phyloP scores from a whole-genome alignment of 2,113 vertebrate genomes.

The Boleophthalmus pectinirostris region DNA sequence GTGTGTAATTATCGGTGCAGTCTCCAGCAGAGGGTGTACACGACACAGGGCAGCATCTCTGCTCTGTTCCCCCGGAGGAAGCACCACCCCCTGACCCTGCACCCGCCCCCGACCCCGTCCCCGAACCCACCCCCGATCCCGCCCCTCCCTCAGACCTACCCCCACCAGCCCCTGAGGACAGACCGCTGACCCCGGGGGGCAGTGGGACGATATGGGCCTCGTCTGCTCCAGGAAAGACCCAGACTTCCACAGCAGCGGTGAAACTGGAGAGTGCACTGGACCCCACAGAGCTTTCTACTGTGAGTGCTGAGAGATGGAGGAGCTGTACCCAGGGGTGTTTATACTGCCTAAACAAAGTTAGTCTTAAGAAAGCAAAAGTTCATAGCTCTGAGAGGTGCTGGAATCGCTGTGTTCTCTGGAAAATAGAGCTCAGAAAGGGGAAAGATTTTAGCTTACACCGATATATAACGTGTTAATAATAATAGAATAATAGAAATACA shows the following conservation, averaged over 20 bases:
- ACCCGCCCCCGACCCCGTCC: constrained; percentile 52
- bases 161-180: constrained; percentile 58
- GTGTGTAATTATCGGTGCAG: constrained; percentile 82
- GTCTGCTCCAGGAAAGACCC: constrained; percentile 71
- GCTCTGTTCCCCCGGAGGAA: constrained; percentile 59
- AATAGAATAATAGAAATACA: not conserved
- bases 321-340: constrained; percentile 60
- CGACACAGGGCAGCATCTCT: constrained; percentile 72
- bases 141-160: constrained; percentile 58
- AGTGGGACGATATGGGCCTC: constrained; percentile 66
- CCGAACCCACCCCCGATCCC: constrained; percentile 57
- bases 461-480: not conserved
- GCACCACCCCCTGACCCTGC: too few relatives aligned
- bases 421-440: constrained; percentile 49
- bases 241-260: constrained; percentile 72
- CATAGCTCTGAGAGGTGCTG: constrained; percentile 54
- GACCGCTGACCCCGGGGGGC: constrained; percentile 64
- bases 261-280: constrained; percentile 89
- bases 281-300: constrained; percentile 96
- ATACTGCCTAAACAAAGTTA: constrained; percentile 78
- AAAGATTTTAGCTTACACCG: not conserved
- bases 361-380: constrained; percentile 59
- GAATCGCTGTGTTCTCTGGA: constrained; percentile 45
- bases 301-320: constrained; percentile 91
- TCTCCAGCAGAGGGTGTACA: constrained; percentile 75